A percentile compares a stretch with the other conserved stretches of the same genome.
These are phyloP conservation scores for Tyria jacobaeae DNA, from an alignment of 2,888 invertebrate species.

Conservation along the genomic window DNA sequence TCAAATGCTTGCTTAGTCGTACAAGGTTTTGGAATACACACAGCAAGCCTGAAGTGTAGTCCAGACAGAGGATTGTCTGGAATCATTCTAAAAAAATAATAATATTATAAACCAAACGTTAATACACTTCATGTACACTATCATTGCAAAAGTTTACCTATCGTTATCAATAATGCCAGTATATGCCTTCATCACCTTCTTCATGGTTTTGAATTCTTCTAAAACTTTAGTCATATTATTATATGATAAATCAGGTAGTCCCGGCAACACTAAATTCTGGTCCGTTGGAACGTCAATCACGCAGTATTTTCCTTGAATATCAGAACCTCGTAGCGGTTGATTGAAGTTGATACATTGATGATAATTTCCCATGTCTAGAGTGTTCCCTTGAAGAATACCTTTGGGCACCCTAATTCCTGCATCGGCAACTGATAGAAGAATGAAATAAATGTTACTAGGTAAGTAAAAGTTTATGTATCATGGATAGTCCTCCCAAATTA, in stretches of 20 bases:
- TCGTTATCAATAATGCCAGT: slow-evolving; percentile 31
- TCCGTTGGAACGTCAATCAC: slow-evolving; percentile 53
- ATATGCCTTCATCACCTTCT: slow-evolving; percentile 22
- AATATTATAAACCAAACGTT: no score
- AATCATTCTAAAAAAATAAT: slow-evolving; percentile 44
- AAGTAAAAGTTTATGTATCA: no score
- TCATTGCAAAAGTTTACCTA: no score
- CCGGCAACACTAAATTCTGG: slow-evolving; percentile 43
- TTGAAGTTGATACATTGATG: slow-evolving; percentile 59
- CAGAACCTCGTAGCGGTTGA: slow-evolving; percentile 31
- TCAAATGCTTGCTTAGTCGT: slow-evolving; percentile 53
- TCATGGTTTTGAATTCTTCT: slow-evolving; percentile 14
- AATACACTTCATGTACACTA: background rate
- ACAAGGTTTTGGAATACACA: slow-evolving; percentile 67
- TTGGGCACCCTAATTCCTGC: slow-evolving; percentile 59
- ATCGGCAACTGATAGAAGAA: slow-evolving; percentile 53
- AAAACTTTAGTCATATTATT: slow-evolving; percentile 23
- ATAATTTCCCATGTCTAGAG: slow-evolving; percentile 61
- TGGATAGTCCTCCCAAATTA: no score
- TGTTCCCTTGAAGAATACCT: slow-evolving; percentile 54
- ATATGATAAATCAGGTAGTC: slow-evolving; percentile 23
- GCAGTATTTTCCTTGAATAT: slow-evolving; percentile 65
- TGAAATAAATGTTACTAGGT: no score
- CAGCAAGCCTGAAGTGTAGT: slow-evolving; percentile 50
- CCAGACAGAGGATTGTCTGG: slow-evolving; percentile 31